phyloP scores from a whole-genome alignment of 2,888 invertebrate genomes.

The Oligia strigilis region DNA sequence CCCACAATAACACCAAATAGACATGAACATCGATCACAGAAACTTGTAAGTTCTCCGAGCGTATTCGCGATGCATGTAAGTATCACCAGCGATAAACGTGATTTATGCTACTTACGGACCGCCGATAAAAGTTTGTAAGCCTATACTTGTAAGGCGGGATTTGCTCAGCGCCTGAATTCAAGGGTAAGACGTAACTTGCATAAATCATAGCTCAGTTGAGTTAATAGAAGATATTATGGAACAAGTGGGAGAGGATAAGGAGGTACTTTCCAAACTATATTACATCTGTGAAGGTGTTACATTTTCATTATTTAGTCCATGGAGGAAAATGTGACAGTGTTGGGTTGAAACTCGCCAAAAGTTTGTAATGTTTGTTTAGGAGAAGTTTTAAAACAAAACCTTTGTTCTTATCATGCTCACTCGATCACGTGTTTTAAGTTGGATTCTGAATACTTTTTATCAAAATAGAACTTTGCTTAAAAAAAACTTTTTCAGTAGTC shows the following conservation, averaged over 20 bases:
- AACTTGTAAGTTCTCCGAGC: slow-evolving; percentile 46
- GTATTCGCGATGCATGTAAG: slow-evolving; percentile 57
- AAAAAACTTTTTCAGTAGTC: too few species aligned
- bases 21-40: slow-evolving; percentile 44
- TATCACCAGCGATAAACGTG: slow-evolving; percentile 71
- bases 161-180: slow-evolving; percentile 64
- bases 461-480: neutral
- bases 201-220: slow-evolving; percentile 59
- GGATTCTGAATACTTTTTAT: neutral
- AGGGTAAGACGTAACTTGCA: slow-evolving; percentile 65
- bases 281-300: neutral
- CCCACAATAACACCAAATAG: slow-evolving; percentile 26
- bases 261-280: neutral
- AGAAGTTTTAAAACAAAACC: neutral
- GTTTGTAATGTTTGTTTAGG: neutral
- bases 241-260: slow-evolving; percentile 27
- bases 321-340: neutral
- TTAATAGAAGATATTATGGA: slow-evolving; percentile 52
- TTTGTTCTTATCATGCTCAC: neutral
- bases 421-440: neutral
- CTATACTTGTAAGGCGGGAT: slow-evolving; percentile 53
- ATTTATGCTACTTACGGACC: slow-evolving; percentile 69
- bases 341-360: neutral
- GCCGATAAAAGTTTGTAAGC: slow-evolving; percentile 64
- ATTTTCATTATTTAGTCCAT: neutral